A percentile compares a stretch with the other conserved stretches of the same genome.
These are phyloP conservation scores for Monomorium pharaonis DNA, from an alignment of 1,140 invertebrate species.

Conservation along the genomic window DNA sequence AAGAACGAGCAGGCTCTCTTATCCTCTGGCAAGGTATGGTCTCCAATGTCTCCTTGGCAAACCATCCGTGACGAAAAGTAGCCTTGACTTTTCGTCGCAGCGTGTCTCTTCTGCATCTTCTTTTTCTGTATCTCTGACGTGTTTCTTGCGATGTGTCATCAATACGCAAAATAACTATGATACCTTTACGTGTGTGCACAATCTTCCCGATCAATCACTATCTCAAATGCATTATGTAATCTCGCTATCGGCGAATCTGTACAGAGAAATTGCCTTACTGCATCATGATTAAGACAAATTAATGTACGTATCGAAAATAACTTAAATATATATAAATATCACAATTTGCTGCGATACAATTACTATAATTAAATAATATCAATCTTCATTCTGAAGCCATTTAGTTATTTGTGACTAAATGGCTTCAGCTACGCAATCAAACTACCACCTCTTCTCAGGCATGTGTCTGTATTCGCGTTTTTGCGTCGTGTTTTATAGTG, in stretches of 20 bases:
- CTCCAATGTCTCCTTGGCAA: conserved; percentile 5
- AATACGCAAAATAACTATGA: not conserved
- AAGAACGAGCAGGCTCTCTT: conserved; percentile 26
- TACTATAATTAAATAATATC: not conserved
- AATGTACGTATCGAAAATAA: not conserved
- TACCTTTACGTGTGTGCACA: not conserved
- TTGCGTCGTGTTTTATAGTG: not conserved
- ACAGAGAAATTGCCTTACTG: not conserved
- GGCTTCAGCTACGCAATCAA: not conserved
- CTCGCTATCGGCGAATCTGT: not conserved
- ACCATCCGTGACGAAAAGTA: conserved; percentile 14
- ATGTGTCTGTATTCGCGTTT: not conserved
- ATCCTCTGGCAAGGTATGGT: not conserved
- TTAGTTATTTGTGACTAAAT: not conserved
- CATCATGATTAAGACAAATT: not conserved
- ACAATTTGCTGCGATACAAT: not conserved
- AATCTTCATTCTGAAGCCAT: not conserved
- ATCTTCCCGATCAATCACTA: not conserved
- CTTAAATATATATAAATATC: not conserved
- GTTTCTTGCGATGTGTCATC: not conserved
- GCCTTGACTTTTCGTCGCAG: conserved; percentile 1
- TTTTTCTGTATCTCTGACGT: not conserved
- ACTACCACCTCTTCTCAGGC: not conserved
- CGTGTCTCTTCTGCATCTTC: not conserved
- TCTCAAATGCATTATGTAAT: not conserved